These are phyloP conservation scores for Drosophila neonasuta DNA, from an alignment of 2,888 invertebrate genomes.

Conservation along the genomic window DNA sequence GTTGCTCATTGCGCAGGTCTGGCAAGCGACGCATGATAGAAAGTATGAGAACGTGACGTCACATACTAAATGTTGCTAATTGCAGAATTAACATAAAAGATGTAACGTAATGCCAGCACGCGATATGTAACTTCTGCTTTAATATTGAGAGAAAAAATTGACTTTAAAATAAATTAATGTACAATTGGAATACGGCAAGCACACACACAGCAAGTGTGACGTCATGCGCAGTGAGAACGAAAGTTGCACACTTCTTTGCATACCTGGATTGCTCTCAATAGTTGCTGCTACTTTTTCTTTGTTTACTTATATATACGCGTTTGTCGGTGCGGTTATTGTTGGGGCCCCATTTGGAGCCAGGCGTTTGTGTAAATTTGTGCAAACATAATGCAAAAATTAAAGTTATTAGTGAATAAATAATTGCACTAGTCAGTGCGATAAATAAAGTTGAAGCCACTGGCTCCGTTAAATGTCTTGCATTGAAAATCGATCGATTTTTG, in stretches of 20 bases:
- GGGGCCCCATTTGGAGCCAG: slow-evolving; percentile 32
- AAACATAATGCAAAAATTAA: slow-evolving; percentile 48
- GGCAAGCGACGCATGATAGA: slow-evolving; percentile 1
- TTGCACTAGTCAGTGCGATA: slow-evolving; percentile 23
- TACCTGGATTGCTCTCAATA: slow-evolving; percentile 35
- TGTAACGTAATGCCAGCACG: neutral
- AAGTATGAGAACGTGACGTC: slow-evolving; percentile 30
- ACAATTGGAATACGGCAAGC: too few relatives aligned
- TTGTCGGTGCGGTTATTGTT: slow-evolving; percentile 55
- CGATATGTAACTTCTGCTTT: neutral
- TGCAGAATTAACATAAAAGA: neutral
- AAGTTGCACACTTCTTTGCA: slow-evolving; percentile 16
- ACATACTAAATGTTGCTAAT: neutral
- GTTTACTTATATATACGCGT: slow-evolving; percentile 61
- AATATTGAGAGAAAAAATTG: neutral
- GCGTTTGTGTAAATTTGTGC: slow-evolving; percentile 49
- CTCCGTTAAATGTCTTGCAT: slow-evolving; percentile 38
- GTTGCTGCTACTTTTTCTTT: slow-evolving; percentile 64
- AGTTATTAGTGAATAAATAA: slow-evolving; percentile 43
- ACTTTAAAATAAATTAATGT: neutral
- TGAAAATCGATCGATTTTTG: slow-evolving; percentile 61
- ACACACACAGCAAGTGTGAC: slow-evolving; percentile 32
- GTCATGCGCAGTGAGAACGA: slow-evolving; percentile 52
- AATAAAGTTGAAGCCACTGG: slow-evolving; percentile 2
- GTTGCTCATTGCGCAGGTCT: slow-evolving; percentile 23